phyloP scores from a whole-genome alignment of 2,888 invertebrate genomes.

The Yponomeuta cagnagella region DNA sequence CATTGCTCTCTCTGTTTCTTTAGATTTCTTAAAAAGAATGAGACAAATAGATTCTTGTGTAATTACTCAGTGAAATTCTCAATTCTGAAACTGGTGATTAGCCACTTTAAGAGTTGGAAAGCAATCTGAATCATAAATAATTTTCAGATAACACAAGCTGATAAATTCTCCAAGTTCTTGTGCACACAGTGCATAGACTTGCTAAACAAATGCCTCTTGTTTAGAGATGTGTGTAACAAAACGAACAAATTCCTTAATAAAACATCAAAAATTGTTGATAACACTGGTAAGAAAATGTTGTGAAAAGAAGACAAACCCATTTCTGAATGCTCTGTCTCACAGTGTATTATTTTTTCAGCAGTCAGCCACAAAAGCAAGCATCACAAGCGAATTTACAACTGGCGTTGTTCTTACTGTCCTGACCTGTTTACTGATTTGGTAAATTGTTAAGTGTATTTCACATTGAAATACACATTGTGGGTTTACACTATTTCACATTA shows the following conservation, averaged over 20 bases:
- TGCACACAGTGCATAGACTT: slow-evolving; percentile 9
- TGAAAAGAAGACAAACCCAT: no score
- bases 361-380: not conserved
- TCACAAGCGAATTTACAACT: not conserved
- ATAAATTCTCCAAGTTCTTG: not conserved
- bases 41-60: no score
- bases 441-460: not conserved
- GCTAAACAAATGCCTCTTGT: not conserved
- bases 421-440: not conserved
- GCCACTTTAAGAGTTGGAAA: no score
- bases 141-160: slow-evolving; percentile 3
- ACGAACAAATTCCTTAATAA: not conserved
- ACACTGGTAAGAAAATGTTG: not conserved
- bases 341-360: not conserved
- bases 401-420: not conserved
- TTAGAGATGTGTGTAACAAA: slow-evolving; percentile 3
- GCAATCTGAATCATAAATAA: no score
- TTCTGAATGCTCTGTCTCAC: no score
- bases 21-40: not conserved
- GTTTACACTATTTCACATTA: no score
- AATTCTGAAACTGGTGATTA: no score
- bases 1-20: not conserved
- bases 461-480: no score
- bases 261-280: not conserved
- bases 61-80: no score